Evolutionary conservation across 1,140 invertebrate genomes (phyloP), one percentile per base, ranked within the genome.

Genomic region (Neodiprion fabricii): DNA sequence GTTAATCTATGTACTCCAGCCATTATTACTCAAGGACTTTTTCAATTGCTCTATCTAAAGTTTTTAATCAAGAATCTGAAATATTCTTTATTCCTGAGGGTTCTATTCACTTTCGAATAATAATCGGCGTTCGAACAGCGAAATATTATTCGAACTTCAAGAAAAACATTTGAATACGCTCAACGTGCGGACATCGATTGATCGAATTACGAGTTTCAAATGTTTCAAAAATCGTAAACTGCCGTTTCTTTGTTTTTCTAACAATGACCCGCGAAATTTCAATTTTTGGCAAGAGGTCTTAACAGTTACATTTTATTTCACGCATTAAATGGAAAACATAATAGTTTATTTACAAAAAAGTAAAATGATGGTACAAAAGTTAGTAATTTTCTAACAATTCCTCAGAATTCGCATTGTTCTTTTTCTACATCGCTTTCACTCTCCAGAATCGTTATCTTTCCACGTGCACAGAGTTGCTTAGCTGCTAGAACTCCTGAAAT

Each of bases 401-500:
- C 53, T 61, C n/a, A 17, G 11, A 14, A 61, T 17, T 5, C 11
- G n/a, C 9, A 61, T 61, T 61, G 11, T 40, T 61, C 9, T 61
- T 12, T 61, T 7, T 61, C 5, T 40, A 40, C 53, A 5, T 40
- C 28, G 28, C 2, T 40, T 40, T 1, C 28, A 40, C 28, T 40
- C 28, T 40, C 28, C 5, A 3, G 28, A 28, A 28, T 28, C 28
- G 28, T 40, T 40, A 40, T 40, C 28, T 40, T 40, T 40, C n/a
- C 53, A 61, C n/a, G 9, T 12, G 53, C 53, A 61, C 11, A 9
- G 53, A 61, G 14, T 69, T 21, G 21, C 21, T 21, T 14, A 47
- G 10, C 21, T 47, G 21, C 47, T 75, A 86, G 47, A 83, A 87
- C 72, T 88, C 87, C 76, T 83, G 76, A 74, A 89, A 88, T 79